Conservation (phyloP, 2,888 invertebrate genomes). For the Drosophila macrospina region DNA sequence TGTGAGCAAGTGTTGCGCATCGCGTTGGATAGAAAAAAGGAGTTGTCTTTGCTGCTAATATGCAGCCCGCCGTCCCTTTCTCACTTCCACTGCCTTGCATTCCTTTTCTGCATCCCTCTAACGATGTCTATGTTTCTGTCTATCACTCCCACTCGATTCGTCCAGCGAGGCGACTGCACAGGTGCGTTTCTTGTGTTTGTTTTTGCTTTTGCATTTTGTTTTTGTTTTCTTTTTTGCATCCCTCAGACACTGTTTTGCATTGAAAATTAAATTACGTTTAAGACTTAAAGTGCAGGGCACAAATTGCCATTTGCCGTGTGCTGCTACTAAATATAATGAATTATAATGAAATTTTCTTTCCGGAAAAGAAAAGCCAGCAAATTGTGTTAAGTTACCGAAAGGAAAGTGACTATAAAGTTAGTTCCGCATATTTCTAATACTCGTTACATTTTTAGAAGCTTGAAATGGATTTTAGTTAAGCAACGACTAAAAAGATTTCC, state of each 20-base stretch:
- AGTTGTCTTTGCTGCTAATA: slow-evolving; percentile 61
- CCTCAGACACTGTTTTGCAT: slow-evolving; percentile 54
- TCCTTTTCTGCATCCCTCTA: neutral
- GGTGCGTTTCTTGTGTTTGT: slow-evolving; percentile 44
- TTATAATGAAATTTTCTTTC: slow-evolving; percentile 49
- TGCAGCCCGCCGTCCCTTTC: slow-evolving; percentile 39
- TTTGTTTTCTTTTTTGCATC: slow-evolving; percentile 9
- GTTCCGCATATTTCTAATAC: neutral
- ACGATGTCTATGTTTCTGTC: slow-evolving; percentile 3
- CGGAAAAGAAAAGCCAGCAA: slow-evolving; percentile 14
- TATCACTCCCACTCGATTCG: slow-evolving; percentile 8
- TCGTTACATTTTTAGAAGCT: neutral
- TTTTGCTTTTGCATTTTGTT: slow-evolving; percentile 7
- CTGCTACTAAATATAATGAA: slow-evolving; percentile 57
- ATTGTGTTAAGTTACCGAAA: slow-evolving; percentile 17
- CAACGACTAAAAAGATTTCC: slow-evolving; percentile 11
- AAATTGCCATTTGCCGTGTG: slow-evolving; percentile 43
- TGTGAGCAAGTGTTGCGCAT: slow-evolving; percentile 66
- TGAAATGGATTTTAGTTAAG: slow-evolving; percentile 7
- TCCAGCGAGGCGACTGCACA: slow-evolving; percentile 30
- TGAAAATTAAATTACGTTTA: slow-evolving; percentile 71
- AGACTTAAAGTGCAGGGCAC: slow-evolving; percentile 67
- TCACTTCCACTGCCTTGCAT: neutral
- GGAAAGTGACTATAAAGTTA: slow-evolving; percentile 21
- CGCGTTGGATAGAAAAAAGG: slow-evolving; percentile 32